Evolutionary conservation across 1,140 invertebrate species (phyloP).

Genomic region (Octopus bimaculoides): DNA sequence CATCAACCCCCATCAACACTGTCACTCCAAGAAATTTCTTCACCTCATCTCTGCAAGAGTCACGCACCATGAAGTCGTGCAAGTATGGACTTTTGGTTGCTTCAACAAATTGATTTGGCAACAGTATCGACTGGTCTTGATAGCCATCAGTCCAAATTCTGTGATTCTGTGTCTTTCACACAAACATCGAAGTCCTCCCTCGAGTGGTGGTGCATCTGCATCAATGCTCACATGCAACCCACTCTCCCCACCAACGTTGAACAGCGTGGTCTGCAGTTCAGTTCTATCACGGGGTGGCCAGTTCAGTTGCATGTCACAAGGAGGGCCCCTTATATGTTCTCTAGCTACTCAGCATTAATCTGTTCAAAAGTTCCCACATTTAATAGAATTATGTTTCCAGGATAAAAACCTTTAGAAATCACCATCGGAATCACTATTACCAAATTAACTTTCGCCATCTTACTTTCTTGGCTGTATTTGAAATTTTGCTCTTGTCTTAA

Average conservation of each 20-base stretch:
- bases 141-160: background rate
- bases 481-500: too few relatives aligned
- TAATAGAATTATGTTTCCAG: background rate
- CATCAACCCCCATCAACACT: too few relatives aligned
- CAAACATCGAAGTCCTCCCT: too few relatives aligned
- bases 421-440: background rate
- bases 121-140: background rate
- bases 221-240: background rate
- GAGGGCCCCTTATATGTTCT: background rate
- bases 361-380: background rate
- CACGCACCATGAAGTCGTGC: background rate
- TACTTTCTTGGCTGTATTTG: background rate
- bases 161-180: too few relatives aligned
- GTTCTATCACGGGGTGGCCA: background rate
- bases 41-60: background rate
- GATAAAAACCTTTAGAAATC: background rate
- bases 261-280: background rate
- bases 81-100: background rate
- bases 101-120: background rate
- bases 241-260: background rate
- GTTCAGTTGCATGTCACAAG: background rate
- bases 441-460: background rate
- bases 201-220: background rate
- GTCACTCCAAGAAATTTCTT: background rate
- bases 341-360: background rate